Percentiles rank a stretch among this genome's conserved stretches.
Conservation (phyloP, 2,888 invertebrate genomes). For the Mythimna impura region DNA sequence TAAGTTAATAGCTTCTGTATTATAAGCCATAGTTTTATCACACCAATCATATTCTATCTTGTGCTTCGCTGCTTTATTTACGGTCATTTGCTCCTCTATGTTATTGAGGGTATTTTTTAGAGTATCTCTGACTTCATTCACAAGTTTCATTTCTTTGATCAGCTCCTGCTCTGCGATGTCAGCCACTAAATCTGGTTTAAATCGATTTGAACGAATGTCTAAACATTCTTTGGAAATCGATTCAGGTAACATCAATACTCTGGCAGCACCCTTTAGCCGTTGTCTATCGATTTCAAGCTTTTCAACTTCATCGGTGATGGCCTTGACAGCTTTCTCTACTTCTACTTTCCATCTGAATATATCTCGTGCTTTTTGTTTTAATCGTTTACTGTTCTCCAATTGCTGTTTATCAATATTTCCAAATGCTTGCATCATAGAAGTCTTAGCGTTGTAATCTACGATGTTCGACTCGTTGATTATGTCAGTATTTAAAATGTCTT, state of each 20-base stretch:
- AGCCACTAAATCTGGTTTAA: constrained; percentile 93
- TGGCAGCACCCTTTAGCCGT: constrained; percentile 92
- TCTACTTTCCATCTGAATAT: constrained; percentile 94
- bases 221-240: constrained; percentile 94
- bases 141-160: constrained; percentile 93
- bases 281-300: constrained; percentile 92
- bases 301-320: constrained; percentile 93
- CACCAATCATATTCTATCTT: constrained; percentile 97
- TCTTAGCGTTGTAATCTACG: constrained; percentile 91
- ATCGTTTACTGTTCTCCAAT: constrained; percentile 91
- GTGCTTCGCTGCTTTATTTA: constrained; percentile 95
- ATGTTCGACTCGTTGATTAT: constrained; percentile 90
- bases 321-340: constrained; percentile 92
- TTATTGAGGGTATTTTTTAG: constrained; percentile 91
- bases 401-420: constrained; percentile 93
- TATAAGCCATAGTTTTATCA: constrained; percentile 95
- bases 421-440: constrained; percentile 92
- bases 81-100: constrained; percentile 93
- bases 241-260: constrained; percentile 93
- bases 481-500: constrained; percentile 86
- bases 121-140: constrained; percentile 92
- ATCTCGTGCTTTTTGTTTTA: constrained; percentile 92
- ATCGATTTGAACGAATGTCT: constrained; percentile 92
- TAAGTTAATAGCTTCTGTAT: constrained; percentile 93
- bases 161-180: constrained; percentile 95